These are phyloP conservation scores for Hylia prasina DNA, from an alignment of 2,113 vertebrate genomes.

Conservation along the genomic window DNA sequence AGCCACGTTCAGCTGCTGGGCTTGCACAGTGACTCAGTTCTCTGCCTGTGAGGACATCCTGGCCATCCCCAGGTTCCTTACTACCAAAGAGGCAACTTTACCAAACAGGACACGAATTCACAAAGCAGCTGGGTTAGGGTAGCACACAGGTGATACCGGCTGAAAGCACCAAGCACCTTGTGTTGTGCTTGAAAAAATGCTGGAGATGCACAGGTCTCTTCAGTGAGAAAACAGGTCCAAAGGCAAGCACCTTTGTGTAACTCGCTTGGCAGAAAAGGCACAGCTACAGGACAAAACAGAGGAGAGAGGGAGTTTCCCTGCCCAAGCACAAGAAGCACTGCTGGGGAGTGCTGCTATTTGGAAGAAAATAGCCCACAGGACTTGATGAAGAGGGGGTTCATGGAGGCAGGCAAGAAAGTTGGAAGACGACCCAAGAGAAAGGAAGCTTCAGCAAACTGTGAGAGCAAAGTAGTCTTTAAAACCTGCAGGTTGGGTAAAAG, in stretches of 20 bases:
- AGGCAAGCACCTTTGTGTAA: not conserved
- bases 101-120: not conserved
- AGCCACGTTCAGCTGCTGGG: not conserved
- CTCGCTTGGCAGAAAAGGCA: not conserved
- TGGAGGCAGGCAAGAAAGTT: not conserved
- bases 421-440: not conserved
- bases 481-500: not conserved
- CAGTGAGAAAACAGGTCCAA: not conserved
- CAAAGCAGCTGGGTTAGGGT: not conserved
- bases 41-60: not conserved
- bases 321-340: not conserved
- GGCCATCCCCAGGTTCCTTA: not conserved
- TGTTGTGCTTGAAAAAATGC: not conserved
- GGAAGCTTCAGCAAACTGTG: not conserved
- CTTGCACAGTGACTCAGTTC: not conserved
- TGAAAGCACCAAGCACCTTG: not conserved
- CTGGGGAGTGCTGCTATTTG: not conserved
- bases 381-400: not conserved
- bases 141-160: not conserved
- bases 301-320: not conserved
- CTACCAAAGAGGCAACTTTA: not conserved
- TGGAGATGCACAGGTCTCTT: not conserved
- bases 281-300: not conserved
- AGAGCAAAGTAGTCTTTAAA: not conserved
- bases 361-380: not conserved